Percentiles rank a stretch among this genome's conserved stretches.
These are phyloP conservation scores for Riptortus pedestris DNA, from an alignment of 1,140 invertebrate species.

Conservation along the genomic window DNA sequence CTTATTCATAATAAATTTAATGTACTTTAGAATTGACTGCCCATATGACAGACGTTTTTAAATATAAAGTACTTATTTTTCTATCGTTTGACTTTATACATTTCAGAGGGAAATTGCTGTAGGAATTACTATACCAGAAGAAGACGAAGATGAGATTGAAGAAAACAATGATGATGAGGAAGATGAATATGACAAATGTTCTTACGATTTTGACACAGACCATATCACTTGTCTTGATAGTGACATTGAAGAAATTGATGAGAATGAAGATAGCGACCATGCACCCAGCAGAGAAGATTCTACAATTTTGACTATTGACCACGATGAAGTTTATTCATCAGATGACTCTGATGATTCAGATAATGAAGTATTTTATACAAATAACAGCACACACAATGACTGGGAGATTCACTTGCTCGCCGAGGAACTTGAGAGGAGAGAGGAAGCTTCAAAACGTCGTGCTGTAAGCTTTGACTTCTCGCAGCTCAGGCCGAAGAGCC, in stretches of 20 bases:
- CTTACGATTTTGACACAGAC: background rate
- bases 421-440: slow-evolving; percentile 16
- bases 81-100: too few species aligned
- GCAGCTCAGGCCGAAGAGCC: background rate
- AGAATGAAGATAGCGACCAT: too few species aligned
- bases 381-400: slow-evolving; percentile 1
- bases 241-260: too few species aligned
- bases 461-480: slow-evolving; percentile 7
- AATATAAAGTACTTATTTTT: too few species aligned
- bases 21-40: too few species aligned
- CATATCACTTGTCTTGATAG: too few species aligned
- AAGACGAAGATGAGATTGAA: too few species aligned
- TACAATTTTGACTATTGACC: background rate
- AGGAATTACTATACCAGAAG: too few species aligned
- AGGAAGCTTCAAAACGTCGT: background rate
- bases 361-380: slow-evolving; percentile 13
- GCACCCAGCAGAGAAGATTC: background rate
- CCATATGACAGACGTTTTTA: too few species aligned
- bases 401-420: slow-evolving; percentile 23
- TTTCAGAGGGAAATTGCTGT: too few species aligned
- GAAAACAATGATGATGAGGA: background rate
- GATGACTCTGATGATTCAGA: background rate
- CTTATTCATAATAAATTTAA: too few species aligned
- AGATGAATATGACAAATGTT: background rate
- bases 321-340: too few species aligned